Base-by-base conservation (phyloP, 1,140 invertebrate genomes). In the Drosophila pandora region DNA sequence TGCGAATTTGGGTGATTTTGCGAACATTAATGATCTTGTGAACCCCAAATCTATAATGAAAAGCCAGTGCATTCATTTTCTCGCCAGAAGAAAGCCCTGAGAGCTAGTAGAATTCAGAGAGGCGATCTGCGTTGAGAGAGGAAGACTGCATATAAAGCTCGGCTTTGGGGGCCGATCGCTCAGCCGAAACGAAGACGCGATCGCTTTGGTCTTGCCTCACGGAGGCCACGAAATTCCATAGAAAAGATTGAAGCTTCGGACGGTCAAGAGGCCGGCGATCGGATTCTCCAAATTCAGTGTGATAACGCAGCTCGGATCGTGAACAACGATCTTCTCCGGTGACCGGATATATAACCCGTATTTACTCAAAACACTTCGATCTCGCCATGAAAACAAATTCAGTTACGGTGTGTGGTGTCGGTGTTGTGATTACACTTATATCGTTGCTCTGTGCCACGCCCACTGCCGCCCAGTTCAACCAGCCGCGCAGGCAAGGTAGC, bases 401-500 rank as follows among this genome's bases (percentile, higher is more conserved):
- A 21, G 41, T 2, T 7, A 21, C 8, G 21, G 21, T 63, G 59
- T 37, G 62, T 8, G n/a, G 70, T 75, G 37, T 53, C 30, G 67
- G 73, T 88, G 69, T 64, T 74, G 60, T 65, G 60, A 56, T 74
- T 34, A 53, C 53, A 9, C 7, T 76, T 22, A 34, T 60, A 43
- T 73, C 48, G 39, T 22, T 73, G 43, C 32, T 54, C 52, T 55
- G 61, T 32, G 59, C 12, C 2, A 54, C 41, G 54, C 74, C 68
- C 61, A 59, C 75, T 8, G 45, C 12, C 57, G 81, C 77, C 34
- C 81, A 85, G 49, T 82, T 82, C 13, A 81, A 78, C 54, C 67
- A 69, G 43, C 34, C 34, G 34, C 69, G 69, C 12, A 63, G 81
- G 65, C 81, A 78, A 85, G 81, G 81, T 85, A 85, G 50, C 9